These are phyloP conservation scores for Sula dactylatra DNA, from an alignment of 2,113 vertebrate genomes.

Conservation along the genomic window DNA sequence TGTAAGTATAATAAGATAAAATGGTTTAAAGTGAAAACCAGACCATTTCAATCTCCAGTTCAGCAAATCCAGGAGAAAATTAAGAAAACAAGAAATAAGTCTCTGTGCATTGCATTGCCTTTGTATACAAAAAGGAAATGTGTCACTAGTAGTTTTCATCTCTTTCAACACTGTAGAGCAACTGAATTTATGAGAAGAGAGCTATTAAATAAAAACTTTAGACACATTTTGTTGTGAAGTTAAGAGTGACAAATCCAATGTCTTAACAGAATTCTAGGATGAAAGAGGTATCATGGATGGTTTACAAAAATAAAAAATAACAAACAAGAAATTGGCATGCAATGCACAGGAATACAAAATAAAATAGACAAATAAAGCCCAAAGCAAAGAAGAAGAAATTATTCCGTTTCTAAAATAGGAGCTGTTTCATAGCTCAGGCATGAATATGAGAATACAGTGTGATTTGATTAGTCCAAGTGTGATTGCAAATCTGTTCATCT, in stretches of 20 bases:
- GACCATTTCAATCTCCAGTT: background rate
- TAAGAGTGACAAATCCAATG: background rate
- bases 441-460: background rate
- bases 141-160: background rate
- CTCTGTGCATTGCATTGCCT: background rate
- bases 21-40: background rate
- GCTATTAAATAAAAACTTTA: background rate
- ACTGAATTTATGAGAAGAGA: background rate
- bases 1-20: background rate
- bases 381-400: background rate
- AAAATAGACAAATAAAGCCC: background rate
- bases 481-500: background rate
- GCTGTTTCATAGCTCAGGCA: background rate
- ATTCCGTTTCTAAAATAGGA: background rate
- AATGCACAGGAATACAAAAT: background rate
- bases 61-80: background rate
- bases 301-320: background rate
- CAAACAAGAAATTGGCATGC: background rate
- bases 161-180: background rate
- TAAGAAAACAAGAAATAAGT: background rate
- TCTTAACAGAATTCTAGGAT: background rate
- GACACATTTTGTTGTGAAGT: background rate
- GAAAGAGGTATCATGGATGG: fast-evolving
- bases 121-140: background rate
- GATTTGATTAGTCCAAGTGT: background rate